Base-by-base conservation (phyloP, 2,113 vertebrate species). In the Stercorarius parasiticus region DNA sequence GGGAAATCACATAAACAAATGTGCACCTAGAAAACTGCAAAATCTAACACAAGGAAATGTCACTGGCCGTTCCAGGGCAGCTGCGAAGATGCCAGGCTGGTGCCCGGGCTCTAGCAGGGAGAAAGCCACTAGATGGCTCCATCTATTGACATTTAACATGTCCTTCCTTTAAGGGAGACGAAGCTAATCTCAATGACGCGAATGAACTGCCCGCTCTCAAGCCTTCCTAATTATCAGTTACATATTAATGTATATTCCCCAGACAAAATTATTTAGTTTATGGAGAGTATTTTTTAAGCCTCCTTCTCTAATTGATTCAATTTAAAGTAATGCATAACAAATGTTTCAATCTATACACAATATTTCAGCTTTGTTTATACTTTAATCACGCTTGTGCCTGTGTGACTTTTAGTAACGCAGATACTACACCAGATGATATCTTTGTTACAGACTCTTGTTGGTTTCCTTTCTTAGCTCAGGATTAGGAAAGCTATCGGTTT, bases 111-210 rank as follows among this genome's bases (percentile, higher is more conserved):
- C 19, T 9, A 13, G 27, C 43, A 21, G 30, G 9, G 10, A 86
- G 5, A 85, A 49, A 15, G n/a, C 92, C 96, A 5, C 96, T 93
- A 93, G 93, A n/a, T 94, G 96, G 95, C 97, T 42, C 91, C 55
- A 59, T 76, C 64, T 10, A 21, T 62, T 76, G 83, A 38, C 53
- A 32, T 62, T 87, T 89, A 66, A 36, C 55, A 34, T 59, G 21
- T 13, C n/a, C 34, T 67, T 8, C 61, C 72, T 69, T 8, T 26
- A 8, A 4, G 0, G n/a, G 61, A 34, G 58, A 25, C 12, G 27
- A 64, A 52, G 29, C 43, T 16, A 4, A 66, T 59, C 72, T 69
- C 66, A 19, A 2, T 6, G 81, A 34, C 40, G 6, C 2, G 4
- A 40, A 45, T 36, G 40, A 74, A 84, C 52, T 53, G 70, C 58